Evolutionary conservation across 2,888 invertebrate species (phyloP).

Genomic region (Pachydiplax longipennis): DNA sequence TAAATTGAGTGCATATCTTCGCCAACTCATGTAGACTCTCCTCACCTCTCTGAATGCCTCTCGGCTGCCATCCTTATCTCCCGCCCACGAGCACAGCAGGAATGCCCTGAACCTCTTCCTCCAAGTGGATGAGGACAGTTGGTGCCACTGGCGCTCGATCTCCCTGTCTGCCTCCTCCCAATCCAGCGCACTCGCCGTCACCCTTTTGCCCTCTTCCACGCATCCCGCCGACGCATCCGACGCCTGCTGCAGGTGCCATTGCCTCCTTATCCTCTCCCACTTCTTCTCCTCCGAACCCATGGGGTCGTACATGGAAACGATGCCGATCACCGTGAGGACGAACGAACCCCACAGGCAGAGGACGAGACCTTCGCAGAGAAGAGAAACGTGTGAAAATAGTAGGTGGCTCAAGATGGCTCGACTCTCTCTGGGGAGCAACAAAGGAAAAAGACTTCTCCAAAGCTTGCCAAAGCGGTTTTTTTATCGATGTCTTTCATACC

Average conservation of each 20-base stretch:
- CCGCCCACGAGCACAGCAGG: slow-evolving; percentile 16
- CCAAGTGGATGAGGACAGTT: slow-evolving; percentile 13
- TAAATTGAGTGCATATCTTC: too few species aligned
- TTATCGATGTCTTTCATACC: too few species aligned
- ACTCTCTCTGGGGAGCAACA: too few species aligned
- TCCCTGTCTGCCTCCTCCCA: slow-evolving; percentile 39
- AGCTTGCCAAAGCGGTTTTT: too few species aligned
- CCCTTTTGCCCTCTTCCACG: background rate
- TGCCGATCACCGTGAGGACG: slow-evolving; percentile 74
- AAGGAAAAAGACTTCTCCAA: too few species aligned
- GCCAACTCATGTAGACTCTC: too few species aligned
- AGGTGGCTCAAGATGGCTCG: background rate
- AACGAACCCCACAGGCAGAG: slow-evolving; percentile 84
- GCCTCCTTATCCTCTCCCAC: slow-evolving; percentile 7
- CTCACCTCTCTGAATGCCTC: slow-evolving; percentile 23
- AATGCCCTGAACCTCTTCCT: background rate
- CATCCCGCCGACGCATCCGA: background rate
- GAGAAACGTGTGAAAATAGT: background rate
- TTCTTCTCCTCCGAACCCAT: slow-evolving; percentile 66
- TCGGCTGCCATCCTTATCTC: background rate
- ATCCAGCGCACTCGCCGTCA: background rate
- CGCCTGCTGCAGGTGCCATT: background rate
- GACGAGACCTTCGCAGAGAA: slow-evolving; percentile 70
- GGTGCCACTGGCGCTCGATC: slow-evolving; percentile 30
- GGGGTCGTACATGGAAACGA: slow-evolving; percentile 84